These are phyloP conservation scores for Sclerurus mexicanus DNA, from an alignment of 2,113 vertebrate genomes.

Conservation along the genomic window DNA sequence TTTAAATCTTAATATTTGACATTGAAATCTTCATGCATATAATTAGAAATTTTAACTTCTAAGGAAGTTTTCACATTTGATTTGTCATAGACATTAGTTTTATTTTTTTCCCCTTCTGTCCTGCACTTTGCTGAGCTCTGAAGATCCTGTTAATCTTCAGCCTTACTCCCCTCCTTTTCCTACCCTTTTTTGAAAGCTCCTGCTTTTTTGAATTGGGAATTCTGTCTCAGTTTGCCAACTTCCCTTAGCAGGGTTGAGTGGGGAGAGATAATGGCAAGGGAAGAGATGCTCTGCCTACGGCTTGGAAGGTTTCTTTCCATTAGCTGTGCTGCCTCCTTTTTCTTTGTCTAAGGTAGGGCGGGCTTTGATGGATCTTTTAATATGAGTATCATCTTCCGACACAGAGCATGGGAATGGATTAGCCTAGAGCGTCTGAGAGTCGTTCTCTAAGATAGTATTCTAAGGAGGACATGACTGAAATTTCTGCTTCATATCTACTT, in stretches of 20 bases:
- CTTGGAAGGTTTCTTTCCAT: constrained; percentile 4
- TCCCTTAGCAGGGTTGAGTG: neutral
- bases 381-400: constrained; percentile 37
- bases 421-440: constrained; percentile 25
- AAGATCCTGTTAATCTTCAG: neutral
- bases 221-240: neutral
- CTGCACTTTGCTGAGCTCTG: neutral
- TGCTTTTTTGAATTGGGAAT: neutral
- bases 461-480: neutral
- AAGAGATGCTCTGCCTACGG: neutral
- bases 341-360: neutral
- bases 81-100: neutral
- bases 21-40: neutral
- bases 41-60: neutral
- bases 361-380: constrained; percentile 54
- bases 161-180: neutral
- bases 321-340: neutral
- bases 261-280: neutral
- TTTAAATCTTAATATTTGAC: neutral
- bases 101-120: fast-evolving
- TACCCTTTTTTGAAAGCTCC: neutral
- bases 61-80: neutral
- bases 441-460: neutral
- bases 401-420: constrained; percentile 32
- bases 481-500: neutral